These are phyloP conservation scores for Mungos mungo DNA, from an alignment of 2,113 vertebrate species.

Conservation along the genomic window DNA sequence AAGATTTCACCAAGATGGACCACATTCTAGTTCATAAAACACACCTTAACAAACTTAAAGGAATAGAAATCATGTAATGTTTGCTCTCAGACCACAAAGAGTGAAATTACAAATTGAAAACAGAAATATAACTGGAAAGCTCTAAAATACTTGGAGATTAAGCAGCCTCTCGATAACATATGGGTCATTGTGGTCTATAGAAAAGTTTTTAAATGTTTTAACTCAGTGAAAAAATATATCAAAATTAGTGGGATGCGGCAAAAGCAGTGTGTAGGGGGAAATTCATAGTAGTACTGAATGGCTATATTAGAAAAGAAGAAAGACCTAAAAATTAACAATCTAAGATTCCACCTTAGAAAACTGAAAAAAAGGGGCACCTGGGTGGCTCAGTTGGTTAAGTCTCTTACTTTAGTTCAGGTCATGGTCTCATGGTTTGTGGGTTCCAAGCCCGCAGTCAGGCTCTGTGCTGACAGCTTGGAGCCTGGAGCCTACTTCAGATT, in stretches of 20 bases:
- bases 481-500: not conserved
- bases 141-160: not conserved
- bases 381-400: too few species aligned
- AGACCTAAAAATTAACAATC: too few species aligned
- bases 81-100: not conserved
- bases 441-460: too few species aligned
- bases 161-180: not conserved
- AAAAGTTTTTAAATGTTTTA: not conserved
- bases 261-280: not conserved
- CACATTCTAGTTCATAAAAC: too few species aligned
- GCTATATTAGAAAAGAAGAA: too few species aligned
- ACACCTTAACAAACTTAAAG: too few species aligned
- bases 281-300: not conserved
- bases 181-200: not conserved
- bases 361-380: too few species aligned
- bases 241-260: not conserved
- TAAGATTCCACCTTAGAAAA: too few species aligned
- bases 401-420: too few species aligned
- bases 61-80: not conserved
- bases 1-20: not conserved
- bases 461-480: too few species aligned
- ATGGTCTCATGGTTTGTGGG: too few species aligned
- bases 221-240: not conserved
- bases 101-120: not conserved
- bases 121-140: not conserved